These are phyloP conservation scores for Cyrtodaria siliqua DNA, from an alignment of 2,888 invertebrate genomes.

Conservation along the genomic window DNA sequence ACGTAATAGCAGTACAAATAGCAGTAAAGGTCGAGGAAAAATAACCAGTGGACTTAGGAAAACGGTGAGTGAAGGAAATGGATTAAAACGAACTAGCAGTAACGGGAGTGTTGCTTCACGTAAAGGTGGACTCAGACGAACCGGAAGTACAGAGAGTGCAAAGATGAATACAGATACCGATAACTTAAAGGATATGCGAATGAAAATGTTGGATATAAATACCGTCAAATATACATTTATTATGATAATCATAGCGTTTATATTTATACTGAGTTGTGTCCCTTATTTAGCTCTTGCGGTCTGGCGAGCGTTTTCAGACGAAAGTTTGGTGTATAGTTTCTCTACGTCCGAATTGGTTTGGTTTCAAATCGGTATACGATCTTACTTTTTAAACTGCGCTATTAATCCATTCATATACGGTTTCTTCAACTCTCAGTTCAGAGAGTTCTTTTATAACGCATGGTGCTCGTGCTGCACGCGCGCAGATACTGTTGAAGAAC, in stretches of 20 bases:
- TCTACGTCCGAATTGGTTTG: conserved; percentile 52
- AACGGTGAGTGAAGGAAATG: conserved; percentile 51
- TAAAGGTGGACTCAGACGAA: conserved; percentile 33
- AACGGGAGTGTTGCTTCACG: conserved; percentile 23
- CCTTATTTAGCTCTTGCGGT: conserved; percentile 65
- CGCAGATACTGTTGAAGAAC: background rate
- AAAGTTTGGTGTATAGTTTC: conserved; percentile 60
- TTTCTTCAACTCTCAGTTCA: conserved; percentile 70
- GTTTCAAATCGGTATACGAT: conserved; percentile 67
- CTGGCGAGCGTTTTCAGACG: conserved; percentile 59
- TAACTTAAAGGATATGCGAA: conserved; percentile 51
- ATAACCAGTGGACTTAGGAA: conserved; percentile 21
- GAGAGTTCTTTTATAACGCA: conserved; percentile 31
- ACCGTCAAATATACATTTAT: conserved; percentile 67
- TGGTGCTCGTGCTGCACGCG: conserved; percentile 20
- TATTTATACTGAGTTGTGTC: conserved; percentile 67
- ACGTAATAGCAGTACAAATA: conserved; percentile 30
- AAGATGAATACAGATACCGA: conserved; percentile 62
- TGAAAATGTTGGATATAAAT: conserved; percentile 64
- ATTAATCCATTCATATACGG: conserved; percentile 72
- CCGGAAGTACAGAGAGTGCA: conserved; percentile 54
- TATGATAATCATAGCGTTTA: conserved; percentile 67
- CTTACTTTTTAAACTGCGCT: conserved; percentile 68
- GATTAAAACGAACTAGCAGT: conserved; percentile 32
- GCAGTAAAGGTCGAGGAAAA: conserved; percentile 12